Base-by-base conservation (phyloP, 2,113 vertebrate genomes). In the Phalacrocorax carbo region DNA sequence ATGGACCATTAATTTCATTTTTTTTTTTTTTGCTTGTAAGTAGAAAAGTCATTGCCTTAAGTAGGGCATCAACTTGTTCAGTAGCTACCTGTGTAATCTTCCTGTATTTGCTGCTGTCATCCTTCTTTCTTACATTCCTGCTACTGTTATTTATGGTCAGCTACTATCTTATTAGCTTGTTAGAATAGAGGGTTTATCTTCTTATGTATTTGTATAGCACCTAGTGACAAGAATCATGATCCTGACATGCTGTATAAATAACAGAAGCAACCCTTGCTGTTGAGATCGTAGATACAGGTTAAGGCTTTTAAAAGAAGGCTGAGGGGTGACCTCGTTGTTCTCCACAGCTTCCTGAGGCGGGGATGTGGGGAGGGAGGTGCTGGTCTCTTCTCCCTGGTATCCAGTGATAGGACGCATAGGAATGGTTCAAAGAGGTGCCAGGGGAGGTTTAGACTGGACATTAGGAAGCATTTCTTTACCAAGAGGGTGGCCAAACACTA, bases 111-210 rank as follows among this genome's bases (percentile, higher is more conserved):
- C 36, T 76, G 44, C 44, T 90, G 54, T 51, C 82, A 92, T 96
- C 32, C 22, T 82, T 94, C 88, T 93, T 94, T 68, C 78, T 92
- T 65, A 85, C 78, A 44, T 62, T 72, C 18, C 81, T 73, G 75
- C 17, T 91, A 69, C 70, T 66, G 72, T 93, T 88, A 83, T 96
- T 95, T 95, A 90, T 86, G 58, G 20, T 54, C 48, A 90, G 55
- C 18, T 80, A 16, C 64, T 75, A 58, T 93, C 78, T 88, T 88
- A 92, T 86, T 92, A 88, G n/a, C 82, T 83, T 73, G 79, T 90
- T 94, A 81, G 76, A 93, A 64, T 0, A 84, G 13, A 22, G 22
- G 7, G 15, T 92, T 88, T 93, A 78, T 95, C 86, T 89, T 93
- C n/a, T 61, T 73, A 16, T 10, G 29, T 54, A 26, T 86, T 86